phyloP scores from a whole-genome alignment of 2,888 invertebrate species.

The Plagiodera versicolora region DNA sequence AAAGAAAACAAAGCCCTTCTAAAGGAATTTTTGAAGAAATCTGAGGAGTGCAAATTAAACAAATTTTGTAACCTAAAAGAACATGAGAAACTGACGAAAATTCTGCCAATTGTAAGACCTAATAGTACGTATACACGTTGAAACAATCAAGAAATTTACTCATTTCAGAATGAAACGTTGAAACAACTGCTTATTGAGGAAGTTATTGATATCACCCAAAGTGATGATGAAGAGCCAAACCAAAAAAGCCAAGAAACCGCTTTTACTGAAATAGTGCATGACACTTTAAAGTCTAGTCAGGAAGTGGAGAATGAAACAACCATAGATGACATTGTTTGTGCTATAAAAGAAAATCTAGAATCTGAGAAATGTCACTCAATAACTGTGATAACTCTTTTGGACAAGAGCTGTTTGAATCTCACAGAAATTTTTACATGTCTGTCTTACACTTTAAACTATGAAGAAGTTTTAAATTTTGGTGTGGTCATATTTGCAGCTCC shows the following conservation, averaged over 20 bases:
- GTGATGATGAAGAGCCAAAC: slow-evolving; percentile 17
- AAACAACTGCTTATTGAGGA: background rate
- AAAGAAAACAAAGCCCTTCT: slow-evolving; percentile 28
- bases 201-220: slow-evolving; percentile 28
- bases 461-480: slow-evolving; percentile 32
- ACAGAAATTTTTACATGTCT: slow-evolving; percentile 26
- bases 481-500: slow-evolving; percentile 18
- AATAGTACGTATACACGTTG: background rate
- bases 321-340: slow-evolving; percentile 26
- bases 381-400: slow-evolving; percentile 28
- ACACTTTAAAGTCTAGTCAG: slow-evolving; percentile 4
- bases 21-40: slow-evolving; percentile 27
- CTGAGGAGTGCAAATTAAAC: slow-evolving; percentile 26
- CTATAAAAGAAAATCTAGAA: slow-evolving; percentile 32
- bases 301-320: slow-evolving; percentile 17
- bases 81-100: slow-evolving; percentile 23
- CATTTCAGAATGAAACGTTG: slow-evolving; percentile 3
- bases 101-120: slow-evolving; percentile 32
- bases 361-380: slow-evolving; percentile 22
- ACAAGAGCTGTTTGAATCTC: slow-evolving; percentile 20
- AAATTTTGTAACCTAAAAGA: slow-evolving; percentile 25
- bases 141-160: too few relatives aligned
- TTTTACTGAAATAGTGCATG: background rate
- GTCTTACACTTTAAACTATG: slow-evolving; percentile 22
- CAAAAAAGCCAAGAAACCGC: background rate